Percentiles rank a stretch among this genome's conserved stretches.
These are phyloP conservation scores for Hemiprocne comata DNA, from an alignment of 2,113 vertebrate genomes.

Conservation along the genomic window DNA sequence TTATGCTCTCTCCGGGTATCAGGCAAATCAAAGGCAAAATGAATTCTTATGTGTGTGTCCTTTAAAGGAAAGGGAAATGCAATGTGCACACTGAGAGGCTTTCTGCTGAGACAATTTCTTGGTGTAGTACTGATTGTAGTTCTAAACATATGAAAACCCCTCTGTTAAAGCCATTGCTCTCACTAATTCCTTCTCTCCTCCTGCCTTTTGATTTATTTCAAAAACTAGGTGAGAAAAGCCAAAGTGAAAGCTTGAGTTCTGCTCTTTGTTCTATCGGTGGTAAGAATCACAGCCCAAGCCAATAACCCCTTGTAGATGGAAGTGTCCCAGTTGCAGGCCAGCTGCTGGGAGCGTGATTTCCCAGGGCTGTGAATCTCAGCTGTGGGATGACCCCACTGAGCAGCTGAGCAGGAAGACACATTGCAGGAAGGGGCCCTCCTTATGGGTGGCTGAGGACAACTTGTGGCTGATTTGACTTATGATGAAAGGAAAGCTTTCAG, in stretches of 20 bases:
- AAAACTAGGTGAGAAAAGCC: neutral
- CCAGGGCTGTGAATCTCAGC: neutral
- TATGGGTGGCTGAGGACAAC: neutral
- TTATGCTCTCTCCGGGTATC: neutral
- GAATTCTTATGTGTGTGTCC: neutral
- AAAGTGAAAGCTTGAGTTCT: neutral
- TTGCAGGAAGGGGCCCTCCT: neutral
- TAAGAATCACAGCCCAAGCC: neutral
- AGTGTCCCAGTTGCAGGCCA: neutral
- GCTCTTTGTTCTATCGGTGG: neutral
- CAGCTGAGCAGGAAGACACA: neutral
- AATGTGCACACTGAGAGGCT: neutral
- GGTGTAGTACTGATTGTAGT: neutral
- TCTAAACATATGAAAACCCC: neutral
- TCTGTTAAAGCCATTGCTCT: neutral
- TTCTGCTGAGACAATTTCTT: neutral
- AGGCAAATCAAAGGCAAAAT: neutral
- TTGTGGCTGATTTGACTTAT: neutral
- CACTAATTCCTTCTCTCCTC: neutral
- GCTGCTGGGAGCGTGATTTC: accelerated
- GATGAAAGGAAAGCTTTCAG: neutral
- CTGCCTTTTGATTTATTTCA: neutral
- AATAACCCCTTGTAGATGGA: neutral
- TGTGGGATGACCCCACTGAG: accelerated
- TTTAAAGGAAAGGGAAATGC: neutral